A percentile compares a stretch with the other conserved stretches of the same genome.
phyloP scores from a whole-genome alignment of 1,140 invertebrate genomes.

The Drosophila sulfurigaster region DNA sequence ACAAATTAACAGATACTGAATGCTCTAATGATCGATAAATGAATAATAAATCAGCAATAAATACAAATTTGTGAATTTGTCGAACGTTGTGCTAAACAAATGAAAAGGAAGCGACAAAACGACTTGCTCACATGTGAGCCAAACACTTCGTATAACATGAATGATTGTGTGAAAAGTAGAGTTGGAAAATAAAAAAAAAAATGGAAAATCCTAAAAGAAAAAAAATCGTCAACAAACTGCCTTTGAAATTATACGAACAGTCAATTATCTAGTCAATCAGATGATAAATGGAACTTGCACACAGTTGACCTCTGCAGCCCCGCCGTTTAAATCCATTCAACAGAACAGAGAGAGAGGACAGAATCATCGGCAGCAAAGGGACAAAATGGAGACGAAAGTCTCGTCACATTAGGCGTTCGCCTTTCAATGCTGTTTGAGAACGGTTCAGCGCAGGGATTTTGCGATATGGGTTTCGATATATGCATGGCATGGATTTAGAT shows the following conservation, averaged over 20 bases:
- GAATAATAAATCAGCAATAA: neutral
- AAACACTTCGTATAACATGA: conserved; percentile 4
- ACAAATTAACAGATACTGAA: neutral
- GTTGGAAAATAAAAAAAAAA: neutral
- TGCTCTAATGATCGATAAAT: neutral
- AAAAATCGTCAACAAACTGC: conserved; percentile 12
- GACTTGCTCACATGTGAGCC: conserved; percentile 4
- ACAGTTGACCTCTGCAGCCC: conserved; percentile 28
- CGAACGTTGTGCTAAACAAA: neutral
- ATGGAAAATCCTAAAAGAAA: neutral
- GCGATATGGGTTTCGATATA: conserved; percentile 19
- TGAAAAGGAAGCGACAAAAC: neutral
- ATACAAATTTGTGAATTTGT: neutral
- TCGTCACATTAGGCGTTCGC: conserved; percentile 53
- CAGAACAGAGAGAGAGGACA: neutral
- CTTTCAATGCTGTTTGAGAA: conserved; percentile 34
- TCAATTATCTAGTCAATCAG: conserved; percentile 82
- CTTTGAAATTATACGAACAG: conserved; percentile 42
- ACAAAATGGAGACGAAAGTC: conserved; percentile 15
- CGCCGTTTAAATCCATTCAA: neutral
- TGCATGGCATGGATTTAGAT: neutral
- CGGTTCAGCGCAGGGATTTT: conserved; percentile 19
- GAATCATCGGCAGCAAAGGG: conserved; percentile 1
- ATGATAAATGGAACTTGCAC: conserved; percentile 75
- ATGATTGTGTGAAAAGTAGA: conserved; percentile 9